These are phyloP conservation scores for Leucozona laternaria DNA, from an alignment of 2,888 invertebrate genomes.

Conservation along the genomic window DNA sequence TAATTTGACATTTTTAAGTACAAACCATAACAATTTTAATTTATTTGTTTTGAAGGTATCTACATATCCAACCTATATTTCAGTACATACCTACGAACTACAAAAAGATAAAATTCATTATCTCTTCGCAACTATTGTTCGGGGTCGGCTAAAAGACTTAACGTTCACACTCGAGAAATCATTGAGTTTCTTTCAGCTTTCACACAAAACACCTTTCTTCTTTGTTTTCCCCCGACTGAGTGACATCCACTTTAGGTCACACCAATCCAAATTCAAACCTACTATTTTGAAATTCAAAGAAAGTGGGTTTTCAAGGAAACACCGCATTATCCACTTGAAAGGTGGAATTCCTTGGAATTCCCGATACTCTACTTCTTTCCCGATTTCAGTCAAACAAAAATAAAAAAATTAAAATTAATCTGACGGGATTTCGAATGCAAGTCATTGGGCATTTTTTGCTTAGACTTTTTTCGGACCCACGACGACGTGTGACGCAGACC, in stretches of 20 bases:
- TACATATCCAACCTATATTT: neutral
- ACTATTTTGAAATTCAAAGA: constrained; percentile 56
- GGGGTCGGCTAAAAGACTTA: constrained; percentile 37
- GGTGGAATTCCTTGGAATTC: constrained; percentile 68
- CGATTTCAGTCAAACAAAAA: neutral
- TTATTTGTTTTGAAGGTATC: constrained; percentile 5
- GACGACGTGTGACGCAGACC: constrained; percentile 17
- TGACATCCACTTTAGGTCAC: constrained; percentile 71
- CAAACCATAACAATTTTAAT: constrained; percentile 28
- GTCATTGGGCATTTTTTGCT: constrained; percentile 56
- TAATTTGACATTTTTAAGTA: constrained; percentile 60
- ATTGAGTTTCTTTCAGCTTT: constrained; percentile 48
- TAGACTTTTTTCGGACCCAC: constrained; percentile 35
- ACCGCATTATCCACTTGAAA: constrained; percentile 68
- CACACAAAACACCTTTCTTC: constrained; percentile 27
- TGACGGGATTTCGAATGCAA: constrained; percentile 64
- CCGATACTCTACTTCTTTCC: constrained; percentile 15
- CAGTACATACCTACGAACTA: no score
- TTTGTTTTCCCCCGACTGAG: constrained; percentile 40
- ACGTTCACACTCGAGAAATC: constrained; percentile 51
- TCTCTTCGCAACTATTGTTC: constrained; percentile 31
- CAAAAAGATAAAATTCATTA: no score
- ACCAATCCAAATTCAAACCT: neutral
- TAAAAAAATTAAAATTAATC: constrained; percentile 38
- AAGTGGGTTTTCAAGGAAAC: constrained; percentile 50